These are phyloP conservation scores for Acanthosoma haemorrhoidale DNA, from an alignment of 2,888 invertebrate genomes.

Conservation along the genomic window DNA sequence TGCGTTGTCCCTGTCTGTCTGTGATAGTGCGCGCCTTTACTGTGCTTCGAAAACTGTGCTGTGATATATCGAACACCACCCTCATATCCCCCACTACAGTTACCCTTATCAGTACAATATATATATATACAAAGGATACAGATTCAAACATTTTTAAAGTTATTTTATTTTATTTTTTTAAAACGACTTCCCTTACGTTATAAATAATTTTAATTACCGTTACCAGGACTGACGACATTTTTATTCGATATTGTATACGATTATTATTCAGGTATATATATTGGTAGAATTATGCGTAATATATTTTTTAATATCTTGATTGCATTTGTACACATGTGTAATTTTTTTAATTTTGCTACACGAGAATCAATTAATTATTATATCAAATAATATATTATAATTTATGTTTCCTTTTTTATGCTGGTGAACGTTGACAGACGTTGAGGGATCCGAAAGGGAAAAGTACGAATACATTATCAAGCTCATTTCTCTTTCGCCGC, in stretches of 20 bases:
- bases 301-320: neutral
- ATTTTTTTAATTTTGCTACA: neutral
- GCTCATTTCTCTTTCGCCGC: neutral
- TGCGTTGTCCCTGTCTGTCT: neutral
- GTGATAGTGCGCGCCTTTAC: slow-evolving; percentile 7
- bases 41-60: slow-evolving; percentile 13
- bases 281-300: neutral
- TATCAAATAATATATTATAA: neutral
- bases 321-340: neutral
- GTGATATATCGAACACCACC: neutral
- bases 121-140: neutral
- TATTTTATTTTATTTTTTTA: neutral
- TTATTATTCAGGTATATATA: neutral
- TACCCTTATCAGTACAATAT: neutral
- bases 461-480: neutral
- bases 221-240: no score
- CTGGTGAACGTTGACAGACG: neutral
- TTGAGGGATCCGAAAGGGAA: neutral
- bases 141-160: neutral
- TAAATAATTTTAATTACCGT: no score
- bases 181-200: no score
- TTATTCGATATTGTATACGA: neutral
- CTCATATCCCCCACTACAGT: neutral
- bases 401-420: neutral
- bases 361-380: neutral